Evolutionary conservation across 2,797 vertebrate species (phyloP), one percentile per base, ranked within the genome.

Genomic region (Neopelma chrysocephalum): DNA sequence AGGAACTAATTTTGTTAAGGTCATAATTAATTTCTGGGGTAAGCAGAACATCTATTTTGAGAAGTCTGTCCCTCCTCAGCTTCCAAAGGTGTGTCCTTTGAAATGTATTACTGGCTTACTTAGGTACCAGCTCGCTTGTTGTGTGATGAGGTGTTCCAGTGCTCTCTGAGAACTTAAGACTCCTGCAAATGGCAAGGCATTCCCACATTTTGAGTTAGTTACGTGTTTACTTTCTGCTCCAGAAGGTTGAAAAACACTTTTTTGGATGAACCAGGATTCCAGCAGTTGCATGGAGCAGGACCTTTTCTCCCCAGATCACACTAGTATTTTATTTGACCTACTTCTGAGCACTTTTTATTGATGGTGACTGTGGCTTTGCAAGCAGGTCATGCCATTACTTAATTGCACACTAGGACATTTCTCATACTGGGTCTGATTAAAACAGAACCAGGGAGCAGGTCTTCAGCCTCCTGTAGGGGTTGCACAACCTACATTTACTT

Each of bases 1-100:
- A 95, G 81, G 73, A 93, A 78, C 73, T 96, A 80, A 93, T 97
- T 97, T 94, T 78, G 32, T n/a, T 82, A 94, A 87, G 87, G 64
- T 92, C 64, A 36, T 72, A 91, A 96, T 94, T 94, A 91, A 45
- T 94, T 92, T 91, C 90, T 76, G 51, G 45, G 40, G 25, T 65
- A 93, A 95, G 88, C 43, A 86, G 93, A 91, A 53, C 73, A 68
- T 62, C 79, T 94, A 58, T 92, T 96, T 93, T 93, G 66, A 75
- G 92, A 90, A 75, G 32, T 60, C 90, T 93, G 94, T 73, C 79
- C 69, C 48, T 83, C 58, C 64, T 91, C 47, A 61, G n/a, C 34
- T 86, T 91, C 51, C 62, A 79, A 40, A 96, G 78, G 25, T 25
- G 12, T 36, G 87, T 73, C 48, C 47, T 80, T 88, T 13, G 9